Percentiles rank a stretch among this genome's conserved stretches.
Conservation (phyloP, 2,888 invertebrate species). For the Biston stratarius region DNA sequence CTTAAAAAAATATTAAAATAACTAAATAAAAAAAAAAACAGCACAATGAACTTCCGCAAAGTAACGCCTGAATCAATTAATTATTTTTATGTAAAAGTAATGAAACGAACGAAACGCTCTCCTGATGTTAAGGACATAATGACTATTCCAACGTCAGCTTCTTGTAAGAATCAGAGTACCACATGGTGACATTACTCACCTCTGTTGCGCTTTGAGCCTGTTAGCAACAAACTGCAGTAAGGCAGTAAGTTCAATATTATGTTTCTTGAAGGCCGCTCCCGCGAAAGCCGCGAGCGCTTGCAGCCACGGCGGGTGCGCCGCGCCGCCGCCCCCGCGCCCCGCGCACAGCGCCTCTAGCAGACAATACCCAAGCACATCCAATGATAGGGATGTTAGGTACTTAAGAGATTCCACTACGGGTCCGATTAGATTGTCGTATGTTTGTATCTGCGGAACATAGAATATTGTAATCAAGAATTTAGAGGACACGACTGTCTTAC, state of each 20-base stretch:
- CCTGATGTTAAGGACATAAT: too few species aligned
- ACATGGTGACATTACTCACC: constrained; percentile 78
- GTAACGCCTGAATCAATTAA: too few species aligned
- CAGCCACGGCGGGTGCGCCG: constrained; percentile 95
- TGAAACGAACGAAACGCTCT: too few species aligned
- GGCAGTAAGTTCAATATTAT: constrained; percentile 97
- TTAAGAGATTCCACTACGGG: constrained; percentile 99
- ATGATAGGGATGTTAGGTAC: constrained; percentile 97
- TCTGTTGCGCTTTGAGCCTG: constrained; percentile 98
- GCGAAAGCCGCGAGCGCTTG: constrained; percentile 98
- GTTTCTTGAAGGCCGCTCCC: constrained; percentile 98
- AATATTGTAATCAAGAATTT: too few species aligned
- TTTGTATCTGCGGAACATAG: constrained; percentile 90
- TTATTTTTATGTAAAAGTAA: too few species aligned
- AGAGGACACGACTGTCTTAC: too few species aligned
- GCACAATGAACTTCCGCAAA: too few species aligned
- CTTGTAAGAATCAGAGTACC: too few species aligned
- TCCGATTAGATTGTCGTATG: constrained; percentile 97
- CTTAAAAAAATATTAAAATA: too few species aligned
- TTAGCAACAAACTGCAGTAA: constrained; percentile 98
- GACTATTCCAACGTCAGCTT: too few species aligned
- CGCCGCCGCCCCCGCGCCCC: constrained; percentile 89
- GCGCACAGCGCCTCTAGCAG: constrained; percentile 93
- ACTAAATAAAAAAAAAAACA: too few species aligned
- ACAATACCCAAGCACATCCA: constrained; percentile 98